Conservation (phyloP, 2,797 vertebrate genomes). For the Tokudaia tokunoshimensis region DNA sequence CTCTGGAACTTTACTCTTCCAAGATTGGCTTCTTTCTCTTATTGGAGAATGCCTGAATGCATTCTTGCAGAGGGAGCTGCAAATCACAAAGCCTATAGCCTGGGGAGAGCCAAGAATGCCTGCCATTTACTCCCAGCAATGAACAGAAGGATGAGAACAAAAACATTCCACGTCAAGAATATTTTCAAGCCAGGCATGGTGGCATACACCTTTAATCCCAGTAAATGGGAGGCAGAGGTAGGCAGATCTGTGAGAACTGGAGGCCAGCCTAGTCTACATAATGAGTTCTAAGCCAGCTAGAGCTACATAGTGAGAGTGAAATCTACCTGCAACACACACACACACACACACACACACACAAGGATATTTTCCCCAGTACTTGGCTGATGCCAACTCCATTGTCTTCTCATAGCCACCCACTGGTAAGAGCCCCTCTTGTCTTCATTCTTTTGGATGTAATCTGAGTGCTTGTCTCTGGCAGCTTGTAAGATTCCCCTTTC, state of each 20-base stretch:
- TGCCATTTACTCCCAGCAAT: not conserved
- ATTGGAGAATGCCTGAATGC: not conserved
- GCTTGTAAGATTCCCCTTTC: not conserved
- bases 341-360: not conserved
- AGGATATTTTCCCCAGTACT: not conserved
- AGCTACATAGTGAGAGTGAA: not conserved
- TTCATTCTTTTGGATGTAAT: not conserved
- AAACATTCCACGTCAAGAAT: not conserved
- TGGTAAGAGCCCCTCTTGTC: not conserved
- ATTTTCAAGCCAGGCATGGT: not conserved
- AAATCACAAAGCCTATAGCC: not conserved
- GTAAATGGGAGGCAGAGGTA: not conserved
- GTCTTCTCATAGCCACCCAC: not conserved
- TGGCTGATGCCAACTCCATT: not conserved
- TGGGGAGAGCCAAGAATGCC: not conserved
- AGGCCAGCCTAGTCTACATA: not conserved
- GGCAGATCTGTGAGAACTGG: no score
- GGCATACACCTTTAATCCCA: no score
- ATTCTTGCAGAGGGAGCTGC: not conserved
- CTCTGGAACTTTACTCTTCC: not conserved
- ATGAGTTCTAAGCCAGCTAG: not conserved
- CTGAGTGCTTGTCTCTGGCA: not conserved
- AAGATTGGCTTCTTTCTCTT: not conserved
- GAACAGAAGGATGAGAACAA: not conserved
- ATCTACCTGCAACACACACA: not conserved